These are phyloP conservation scores for Conus canariensis DNA, from an alignment of 2,888 invertebrate genomes.

Conservation along the genomic window DNA sequence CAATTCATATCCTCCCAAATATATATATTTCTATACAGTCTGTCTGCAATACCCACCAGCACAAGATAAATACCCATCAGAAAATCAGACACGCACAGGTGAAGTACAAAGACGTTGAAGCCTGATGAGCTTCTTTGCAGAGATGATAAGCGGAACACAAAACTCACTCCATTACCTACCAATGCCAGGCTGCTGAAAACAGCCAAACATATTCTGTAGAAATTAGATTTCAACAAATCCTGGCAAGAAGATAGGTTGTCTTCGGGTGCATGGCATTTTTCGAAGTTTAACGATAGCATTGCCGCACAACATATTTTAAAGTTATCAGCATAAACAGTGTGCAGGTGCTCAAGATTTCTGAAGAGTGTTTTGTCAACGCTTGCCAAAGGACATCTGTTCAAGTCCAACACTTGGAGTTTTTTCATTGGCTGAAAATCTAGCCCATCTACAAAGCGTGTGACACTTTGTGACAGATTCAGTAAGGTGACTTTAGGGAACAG, in stretches of 20 bases:
- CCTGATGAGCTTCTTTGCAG: neutral
- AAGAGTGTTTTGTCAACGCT: neutral
- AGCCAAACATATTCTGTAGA: neutral
- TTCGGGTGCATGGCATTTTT: neutral
- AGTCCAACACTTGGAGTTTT: neutral
- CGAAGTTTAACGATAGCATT: neutral
- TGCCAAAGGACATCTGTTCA: neutral
- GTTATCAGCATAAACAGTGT: neutral
- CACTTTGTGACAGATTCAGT: neutral
- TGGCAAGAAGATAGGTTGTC: neutral
- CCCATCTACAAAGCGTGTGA: neutral
- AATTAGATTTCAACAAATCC: neutral
- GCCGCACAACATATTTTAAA: neutral
- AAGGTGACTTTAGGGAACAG: neutral
- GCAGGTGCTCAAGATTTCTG: neutral
- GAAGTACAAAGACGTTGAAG: neutral
- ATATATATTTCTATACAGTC: constrained; percentile 55
- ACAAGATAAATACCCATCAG: constrained; percentile 59
- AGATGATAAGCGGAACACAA: neutral
- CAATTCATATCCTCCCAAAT: constrained; percentile 58
- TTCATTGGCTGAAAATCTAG: neutral
- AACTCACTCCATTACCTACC: neutral
- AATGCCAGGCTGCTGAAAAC: neutral
- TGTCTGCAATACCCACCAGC: constrained; percentile 57
- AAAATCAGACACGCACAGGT: constrained; percentile 46